Evolutionary conservation across 2,888 invertebrate genomes (phyloP), one percentile per base, ranked within the genome.

Genomic region (Drosophila atripex): DNA sequence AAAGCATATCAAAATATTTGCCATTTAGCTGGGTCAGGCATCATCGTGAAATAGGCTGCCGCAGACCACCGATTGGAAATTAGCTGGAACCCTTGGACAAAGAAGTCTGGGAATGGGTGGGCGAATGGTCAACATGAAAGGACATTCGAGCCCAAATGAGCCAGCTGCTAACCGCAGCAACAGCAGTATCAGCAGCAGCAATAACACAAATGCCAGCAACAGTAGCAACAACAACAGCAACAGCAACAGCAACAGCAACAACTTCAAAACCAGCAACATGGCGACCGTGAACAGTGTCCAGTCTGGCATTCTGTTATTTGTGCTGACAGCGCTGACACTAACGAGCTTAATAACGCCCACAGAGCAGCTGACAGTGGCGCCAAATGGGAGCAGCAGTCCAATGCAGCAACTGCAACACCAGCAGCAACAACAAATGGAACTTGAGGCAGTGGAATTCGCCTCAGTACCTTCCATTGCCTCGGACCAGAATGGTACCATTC

Each of bases 341-440:
- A 89, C 85, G 80, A 88, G 89, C 88, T 86, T 88, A 88, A 77
- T 88, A 80, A 86, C 89, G 78, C 74, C 72, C 77, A 79, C 78
- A 73, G 75, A 88, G 66, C 80, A 71, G 76, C 70, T 86, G 80
- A 75, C 78, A 78, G 66, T 74, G 58, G 53, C 58, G 51, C 60
- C 60, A 50, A 68, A 68, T 45, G 57, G 61, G 47, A 76, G 64
- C 70, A 49, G 49, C 49, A 49, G 61, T 41, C 18, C 58, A 53
- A 55, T 30, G 46, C 18, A 30, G 3, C 56, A 51, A 28, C 59
- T 53, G 32, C 46, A 16, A 7, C 41, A 35, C 18, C 53, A 35
- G 14, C 53, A 35, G 14, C 41, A 45, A 7, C 66, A 23, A 55
- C 23, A 56, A 59, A 30, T 35, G 47, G 45, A 65, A 39, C 54